Evolutionary conservation across 2,797 vertebrate species (phyloP).

Genomic region (Austrolebias charrua): DNA sequence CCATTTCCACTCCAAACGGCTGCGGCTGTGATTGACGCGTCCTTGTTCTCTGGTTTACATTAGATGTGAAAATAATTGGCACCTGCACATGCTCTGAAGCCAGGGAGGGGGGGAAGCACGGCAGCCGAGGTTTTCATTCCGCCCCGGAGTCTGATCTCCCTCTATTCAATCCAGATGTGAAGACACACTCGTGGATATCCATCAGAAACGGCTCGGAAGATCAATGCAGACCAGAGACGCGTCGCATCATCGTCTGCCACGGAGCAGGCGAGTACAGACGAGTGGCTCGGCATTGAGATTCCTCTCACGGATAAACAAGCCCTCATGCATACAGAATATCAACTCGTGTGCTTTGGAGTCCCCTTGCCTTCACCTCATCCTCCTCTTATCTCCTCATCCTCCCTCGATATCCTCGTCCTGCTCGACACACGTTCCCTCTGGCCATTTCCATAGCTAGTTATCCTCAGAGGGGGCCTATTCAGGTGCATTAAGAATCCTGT

Average conservation of each 20-base stretch:
- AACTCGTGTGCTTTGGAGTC: constrained; percentile 20
- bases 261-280: constrained; percentile 32
- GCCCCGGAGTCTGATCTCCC: constrained; percentile 48
- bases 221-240: constrained; percentile 50
- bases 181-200: constrained; percentile 33
- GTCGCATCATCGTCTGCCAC: constrained; percentile 41
- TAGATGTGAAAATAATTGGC: constrained; percentile 74
- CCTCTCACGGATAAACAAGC: constrained; percentile 39
- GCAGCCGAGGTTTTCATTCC: constrained; percentile 55
- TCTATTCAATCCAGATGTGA: constrained; percentile 69
- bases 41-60: constrained; percentile 73
- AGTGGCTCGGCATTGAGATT: constrained; percentile 36
- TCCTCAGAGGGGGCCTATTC: constrained; percentile 54
- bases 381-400: constrained; percentile 50
- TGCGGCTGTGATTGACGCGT: constrained; percentile 61
- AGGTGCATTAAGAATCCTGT: constrained; percentile 61
- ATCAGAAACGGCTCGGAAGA: constrained; percentile 43
- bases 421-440: constrained; percentile 42
- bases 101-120: constrained; percentile 1
- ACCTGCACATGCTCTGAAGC: constrained; percentile 63
- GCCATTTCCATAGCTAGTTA: constrained; percentile 55
- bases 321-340: constrained; percentile 49
- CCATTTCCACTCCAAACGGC: constrained; percentile 69
- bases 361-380: constrained; percentile 42
- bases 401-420: constrained; percentile 35